Conservation (phyloP, 2,888 invertebrate species). For the Sepioteuthis lessoniana region DNA sequence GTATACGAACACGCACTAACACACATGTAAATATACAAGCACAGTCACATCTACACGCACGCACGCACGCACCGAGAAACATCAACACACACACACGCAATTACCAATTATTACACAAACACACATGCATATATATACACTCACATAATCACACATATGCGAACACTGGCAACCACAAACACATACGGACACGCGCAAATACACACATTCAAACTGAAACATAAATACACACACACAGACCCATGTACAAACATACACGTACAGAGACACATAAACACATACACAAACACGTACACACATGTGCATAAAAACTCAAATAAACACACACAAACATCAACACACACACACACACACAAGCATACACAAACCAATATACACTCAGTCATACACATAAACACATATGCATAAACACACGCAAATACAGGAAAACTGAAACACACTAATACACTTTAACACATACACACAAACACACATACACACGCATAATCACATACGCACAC, state of each 20-base stretch:
- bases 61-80: neutral
- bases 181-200: neutral
- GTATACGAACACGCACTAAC: neutral
- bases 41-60: neutral
- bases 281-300: neutral
- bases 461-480: too few species aligned
- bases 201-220: neutral
- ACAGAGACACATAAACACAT: neutral
- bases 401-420: neutral
- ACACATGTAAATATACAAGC: neutral
- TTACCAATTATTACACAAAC: neutral
- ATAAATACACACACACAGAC: neutral
- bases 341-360: neutral
- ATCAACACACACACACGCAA: neutral
- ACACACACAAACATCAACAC: too few species aligned
- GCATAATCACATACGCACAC: too few species aligned
- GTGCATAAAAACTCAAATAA: too few species aligned
- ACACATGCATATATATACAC: neutral
- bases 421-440: too few species aligned
- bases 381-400: neutral
- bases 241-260: neutral
- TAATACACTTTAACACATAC: too few species aligned
- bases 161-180: too few species aligned
- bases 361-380: too few species aligned
- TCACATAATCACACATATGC: too few species aligned